These are phyloP conservation scores for Sebastes diaconus DNA, from an alignment of 2,797 vertebrate species.

Conservation along the genomic window DNA sequence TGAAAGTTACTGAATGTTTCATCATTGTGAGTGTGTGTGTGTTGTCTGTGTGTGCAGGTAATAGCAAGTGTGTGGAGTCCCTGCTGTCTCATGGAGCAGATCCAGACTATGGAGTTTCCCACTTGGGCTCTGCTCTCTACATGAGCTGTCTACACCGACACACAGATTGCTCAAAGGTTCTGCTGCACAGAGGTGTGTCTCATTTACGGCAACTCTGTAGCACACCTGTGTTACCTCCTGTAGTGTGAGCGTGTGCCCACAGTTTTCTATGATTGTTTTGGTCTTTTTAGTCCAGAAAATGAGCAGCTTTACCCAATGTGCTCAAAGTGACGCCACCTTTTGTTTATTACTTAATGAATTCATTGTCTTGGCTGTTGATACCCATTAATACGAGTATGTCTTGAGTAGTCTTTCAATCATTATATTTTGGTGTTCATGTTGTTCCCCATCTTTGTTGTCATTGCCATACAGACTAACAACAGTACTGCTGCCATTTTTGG, in stretches of 20 bases:
- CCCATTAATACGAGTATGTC: too few species aligned
- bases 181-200: constrained; percentile 64
- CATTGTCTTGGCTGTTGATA: not conserved
- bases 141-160: constrained; percentile 66
- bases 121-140: constrained; percentile 69
- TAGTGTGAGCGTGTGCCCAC: not conserved
- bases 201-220: not conserved
- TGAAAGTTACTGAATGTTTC: not conserved
- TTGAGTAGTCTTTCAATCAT: not conserved
- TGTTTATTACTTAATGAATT: not conserved
- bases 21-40: not conserved
- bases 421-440: not conserved
- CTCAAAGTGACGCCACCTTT: not conserved
- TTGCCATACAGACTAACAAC: not conserved
- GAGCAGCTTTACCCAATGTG: not conserved
- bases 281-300: not conserved
- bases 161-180: constrained; percentile 50
- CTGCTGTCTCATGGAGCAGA: constrained; percentile 70
- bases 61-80: constrained; percentile 66
- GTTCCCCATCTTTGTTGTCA: not conserved
- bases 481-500: too few species aligned
- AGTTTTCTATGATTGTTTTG: not conserved
- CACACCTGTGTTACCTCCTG: not conserved
- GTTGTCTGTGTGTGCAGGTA: constrained; percentile 39
- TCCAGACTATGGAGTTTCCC: constrained; percentile 56